Base-by-base conservation (phyloP, 2,888 invertebrate genomes). In the Drosophila mimica region DNA sequence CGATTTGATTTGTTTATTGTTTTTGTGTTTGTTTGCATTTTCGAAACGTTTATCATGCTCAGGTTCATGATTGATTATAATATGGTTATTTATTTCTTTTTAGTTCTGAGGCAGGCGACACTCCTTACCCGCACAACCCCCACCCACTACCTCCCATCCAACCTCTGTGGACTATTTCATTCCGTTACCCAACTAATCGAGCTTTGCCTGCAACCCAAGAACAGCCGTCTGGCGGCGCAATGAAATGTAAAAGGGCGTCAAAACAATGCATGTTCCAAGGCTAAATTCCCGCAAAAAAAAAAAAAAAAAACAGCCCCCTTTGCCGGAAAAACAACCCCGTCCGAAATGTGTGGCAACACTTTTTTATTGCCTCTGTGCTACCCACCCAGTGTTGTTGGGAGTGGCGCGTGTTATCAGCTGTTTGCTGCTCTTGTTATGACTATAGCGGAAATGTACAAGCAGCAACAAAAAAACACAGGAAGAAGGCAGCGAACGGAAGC, bases 361-460 rank as follows among this genome's bases (percentile, higher is more conserved):
- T 76, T 64, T 75, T 69, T 72, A 78, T 77, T 69, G 81, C 74
- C 63, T 65, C 31, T 38, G 66, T n/a, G 36, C 36, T 36, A 17
- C 6, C 6, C 36, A 36, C 17, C 36, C 30, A 20, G 20, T 49
- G 57, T n/a, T 30, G 15, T n/a, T 30, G 31, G 34, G 51, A n/a
- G 34, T 49, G 58, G 73, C 57, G 65, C 74, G 70, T 83, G 76
- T 76, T 87, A 89, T 86, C 89, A 86, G 85, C 85, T 85, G 85
- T 82, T 89, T 67, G 81, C 69, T 67, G 72, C 63, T 76, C 49
- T 57, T 79, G 65, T 85, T 85, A 89, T 87, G 89, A 84, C 88
- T 79, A 64, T 59, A 61, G 68, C 84, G 89, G 87, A 85, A 87
- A 83, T 76, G 61, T 82, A 76, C 80, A 43, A 34, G 34, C 61